phyloP scores from a whole-genome alignment of 1,140 invertebrate genomes.

The Coptotermes formosanus region DNA sequence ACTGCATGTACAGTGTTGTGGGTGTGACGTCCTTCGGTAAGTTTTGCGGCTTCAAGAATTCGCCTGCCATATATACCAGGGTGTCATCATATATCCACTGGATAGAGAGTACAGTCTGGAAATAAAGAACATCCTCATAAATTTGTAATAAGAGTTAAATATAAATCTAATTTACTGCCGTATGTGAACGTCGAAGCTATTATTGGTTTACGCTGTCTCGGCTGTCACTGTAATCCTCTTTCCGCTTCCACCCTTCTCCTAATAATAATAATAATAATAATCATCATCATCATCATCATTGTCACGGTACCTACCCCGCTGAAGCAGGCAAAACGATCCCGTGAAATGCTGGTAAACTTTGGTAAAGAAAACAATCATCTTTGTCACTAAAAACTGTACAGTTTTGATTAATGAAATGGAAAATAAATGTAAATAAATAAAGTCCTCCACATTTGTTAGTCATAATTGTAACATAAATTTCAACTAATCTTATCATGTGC shows the following conservation, averaged over 20 bases:
- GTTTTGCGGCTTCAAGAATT: slow-evolving; percentile 45
- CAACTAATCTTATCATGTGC: no score
- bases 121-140: not conserved
- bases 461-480: no score
- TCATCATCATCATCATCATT: not conserved
- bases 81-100: slow-evolving; percentile 51
- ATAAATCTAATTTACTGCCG: not conserved
- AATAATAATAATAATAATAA: not conserved
- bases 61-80: slow-evolving; percentile 52
- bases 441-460: no score
- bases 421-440: no score
- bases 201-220: not conserved
- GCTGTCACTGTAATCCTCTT: not conserved
- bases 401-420: no score
- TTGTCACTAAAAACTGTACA: no score
- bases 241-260: not conserved
- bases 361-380: no score
- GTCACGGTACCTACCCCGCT: not conserved
- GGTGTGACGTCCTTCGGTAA: slow-evolving; percentile 61
- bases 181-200: not conserved
- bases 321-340: no score
- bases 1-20: slow-evolving; percentile 55
- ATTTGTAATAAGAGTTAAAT: not conserved
- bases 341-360: no score
- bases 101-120: slow-evolving; percentile 50